Evolutionary conservation across 1,140 invertebrate species (phyloP).

Genomic region (Aphaenogaster floridana): DNA sequence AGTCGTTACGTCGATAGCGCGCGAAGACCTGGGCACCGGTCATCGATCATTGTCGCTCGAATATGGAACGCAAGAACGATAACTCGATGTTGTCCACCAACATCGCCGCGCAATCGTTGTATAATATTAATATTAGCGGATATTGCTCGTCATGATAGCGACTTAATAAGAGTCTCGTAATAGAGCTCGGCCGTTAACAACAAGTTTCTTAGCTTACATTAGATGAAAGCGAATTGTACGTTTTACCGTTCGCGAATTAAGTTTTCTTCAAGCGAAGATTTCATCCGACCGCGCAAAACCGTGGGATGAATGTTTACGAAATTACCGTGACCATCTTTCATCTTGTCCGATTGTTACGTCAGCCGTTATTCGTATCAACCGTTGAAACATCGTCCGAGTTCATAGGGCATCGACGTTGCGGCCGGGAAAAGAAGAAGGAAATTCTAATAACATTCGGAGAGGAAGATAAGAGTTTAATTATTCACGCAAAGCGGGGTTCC

Average conservation of each 20-base stretch:
- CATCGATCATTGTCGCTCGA: slow-evolving; percentile 67
- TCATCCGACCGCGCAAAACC: slow-evolving; percentile 10
- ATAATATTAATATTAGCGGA: slow-evolving; percentile 9
- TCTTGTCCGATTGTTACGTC: slow-evolving; percentile 61
- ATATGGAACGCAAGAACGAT: slow-evolving; percentile 66
- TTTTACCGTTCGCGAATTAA: not conserved
- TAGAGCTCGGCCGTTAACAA: not conserved
- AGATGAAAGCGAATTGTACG: slow-evolving; percentile 3
- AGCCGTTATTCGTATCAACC: slow-evolving; percentile 60
- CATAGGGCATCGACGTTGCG: slow-evolving; percentile 47
- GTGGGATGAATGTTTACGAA: slow-evolving; percentile 19
- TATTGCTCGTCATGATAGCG: slow-evolving; percentile 19
- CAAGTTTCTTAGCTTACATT: not conserved
- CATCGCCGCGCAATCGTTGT: not conserved
- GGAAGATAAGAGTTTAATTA: slow-evolving; percentile 75
- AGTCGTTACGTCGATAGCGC: slow-evolving; percentile 60
- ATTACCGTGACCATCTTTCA: slow-evolving; percentile 56
- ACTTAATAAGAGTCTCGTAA: slow-evolving; percentile 32
- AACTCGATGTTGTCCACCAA: slow-evolving; percentile 30
- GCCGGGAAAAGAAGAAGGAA: slow-evolving; percentile 53
- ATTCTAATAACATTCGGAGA: slow-evolving; percentile 51
- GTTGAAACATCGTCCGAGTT: slow-evolving; percentile 61
- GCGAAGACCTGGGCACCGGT: slow-evolving; percentile 16
- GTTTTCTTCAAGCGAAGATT: not conserved
- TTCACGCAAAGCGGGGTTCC: slow-evolving; percentile 65